A percentile compares a stretch with the other conserved stretches of the same genome.
These are phyloP conservation scores for Cherax quadricarinatus DNA, from an alignment of 1,140 invertebrate genomes.

Conservation along the genomic window DNA sequence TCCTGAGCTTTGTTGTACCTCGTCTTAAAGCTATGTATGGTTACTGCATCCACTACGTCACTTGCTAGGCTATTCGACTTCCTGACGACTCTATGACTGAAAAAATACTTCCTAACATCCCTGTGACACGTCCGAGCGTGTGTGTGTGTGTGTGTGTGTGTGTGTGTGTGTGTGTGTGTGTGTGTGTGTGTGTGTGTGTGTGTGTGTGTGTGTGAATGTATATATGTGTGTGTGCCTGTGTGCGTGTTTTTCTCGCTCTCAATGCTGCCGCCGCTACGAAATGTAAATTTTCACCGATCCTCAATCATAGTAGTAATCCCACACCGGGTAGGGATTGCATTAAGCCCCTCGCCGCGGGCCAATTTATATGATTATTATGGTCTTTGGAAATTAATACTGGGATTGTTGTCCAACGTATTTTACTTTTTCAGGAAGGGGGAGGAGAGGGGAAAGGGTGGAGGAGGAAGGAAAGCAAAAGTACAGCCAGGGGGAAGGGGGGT, in stretches of 20 bases:
- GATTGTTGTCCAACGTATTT: constrained; percentile 42
- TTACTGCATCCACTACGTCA: too few species aligned
- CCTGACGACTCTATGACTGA: too few species aligned
- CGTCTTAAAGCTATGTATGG: too few species aligned
- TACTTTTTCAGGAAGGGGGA: constrained; percentile 11
- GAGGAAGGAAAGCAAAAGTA: neutral
- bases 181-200: too few species aligned
- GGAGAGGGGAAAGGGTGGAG: neutral
- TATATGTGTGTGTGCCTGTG: neutral
- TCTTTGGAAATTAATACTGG: constrained; percentile 56
- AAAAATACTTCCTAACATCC: too few species aligned
- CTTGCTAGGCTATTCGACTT: too few species aligned
- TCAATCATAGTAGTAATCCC: constrained; percentile 60
- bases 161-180: neutral
- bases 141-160: too few species aligned
- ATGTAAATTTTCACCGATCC: constrained; percentile 56
- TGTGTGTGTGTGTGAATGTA: neutral
- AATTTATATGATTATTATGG: constrained; percentile 58
- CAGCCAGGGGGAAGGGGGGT: neutral
- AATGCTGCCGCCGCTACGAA: constrained; percentile 16
- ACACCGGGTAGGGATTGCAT: constrained; percentile 49
- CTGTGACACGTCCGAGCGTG: too few species aligned
- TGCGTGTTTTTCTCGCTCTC: constrained; percentile 29
- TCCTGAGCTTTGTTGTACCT: too few species aligned
- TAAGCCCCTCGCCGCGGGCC: constrained; percentile 37